phyloP scores from a whole-genome alignment of 2,113 vertebrate genomes.

The Geococcyx californianus region DNA sequence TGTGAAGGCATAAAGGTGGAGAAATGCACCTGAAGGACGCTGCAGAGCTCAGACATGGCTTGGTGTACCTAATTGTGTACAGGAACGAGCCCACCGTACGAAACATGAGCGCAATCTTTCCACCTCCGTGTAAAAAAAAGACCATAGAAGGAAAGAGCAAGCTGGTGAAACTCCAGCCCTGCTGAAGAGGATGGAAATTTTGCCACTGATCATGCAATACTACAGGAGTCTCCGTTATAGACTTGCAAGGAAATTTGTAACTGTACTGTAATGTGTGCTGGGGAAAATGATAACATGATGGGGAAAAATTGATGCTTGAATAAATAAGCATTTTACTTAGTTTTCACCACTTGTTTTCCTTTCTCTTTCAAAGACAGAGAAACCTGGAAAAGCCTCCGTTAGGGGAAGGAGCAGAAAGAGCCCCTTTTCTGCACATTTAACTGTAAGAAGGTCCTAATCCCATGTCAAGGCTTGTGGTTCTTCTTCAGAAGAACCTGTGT shows the following conservation, averaged over 20 bases:
- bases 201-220: background rate
- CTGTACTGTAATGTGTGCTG: background rate
- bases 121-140: background rate
- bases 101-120: background rate
- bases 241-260: background rate
- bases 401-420: background rate
- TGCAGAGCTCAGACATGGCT: background rate
- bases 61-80: background rate
- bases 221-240: background rate
- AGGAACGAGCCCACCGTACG: background rate
- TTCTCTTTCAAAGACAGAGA: background rate
- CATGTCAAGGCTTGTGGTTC: accelerated
- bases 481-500: background rate
- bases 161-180: background rate
- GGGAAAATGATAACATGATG: background rate
- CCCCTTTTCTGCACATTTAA: background rate
- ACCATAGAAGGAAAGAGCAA: background rate
- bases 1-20: background rate
- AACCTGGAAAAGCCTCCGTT: background rate
- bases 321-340: background rate
- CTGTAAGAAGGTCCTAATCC: background rate
- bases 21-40: background rate
- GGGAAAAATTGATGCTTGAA: background rate
- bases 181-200: background rate
- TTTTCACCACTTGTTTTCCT: background rate